Base-by-base conservation (phyloP, 2,113 vertebrate species). In the Hepsetus odoe region DNA sequence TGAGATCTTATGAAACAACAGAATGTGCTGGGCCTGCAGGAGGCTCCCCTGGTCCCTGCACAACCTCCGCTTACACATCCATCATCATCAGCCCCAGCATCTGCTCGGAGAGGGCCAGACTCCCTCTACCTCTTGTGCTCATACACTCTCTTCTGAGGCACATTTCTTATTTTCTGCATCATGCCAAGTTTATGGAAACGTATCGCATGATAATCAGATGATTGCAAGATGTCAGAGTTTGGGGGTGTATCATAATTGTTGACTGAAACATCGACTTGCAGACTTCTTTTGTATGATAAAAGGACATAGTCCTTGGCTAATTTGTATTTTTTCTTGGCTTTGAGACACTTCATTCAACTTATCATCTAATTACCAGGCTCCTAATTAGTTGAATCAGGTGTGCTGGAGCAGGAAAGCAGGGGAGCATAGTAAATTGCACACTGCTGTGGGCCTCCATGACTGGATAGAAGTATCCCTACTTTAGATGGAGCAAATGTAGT, bases 81-180 rank as follows among this genome's bases (percentile, higher is more conserved):
- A 93, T 92, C 91, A 91, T 93, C 91, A 93, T 93, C 91, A 93
- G 83, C 84, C 82, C 86, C 84, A 92, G 90, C 92, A 92, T 92
- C 92, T 93, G 92, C 90, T 92, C 87, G 82, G 88, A 92, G 90
- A 79, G 76, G 72, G 72, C 88, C 91, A 85, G 88, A 85, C 85
- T 90, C 90, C 89, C 89, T 84, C 86, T 88, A 84, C 82, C 82
- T 79, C 72, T 40, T 80, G 77, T 46, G 77, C 69, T 72, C n/a
- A 81, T 72, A 51, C 66, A 76, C 81, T 85, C 84, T 55, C 78
- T 46, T 59, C 68, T 76, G 67, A 76, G 42, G 72, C 69, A 64
- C 78, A 56, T 67, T 76, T 66, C 81, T 56, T 64, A 72, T 79
- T 80, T 79, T 66, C 53, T 58, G 61, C 61, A 72, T 26, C 51